phyloP scores from a whole-genome alignment of 2,797 vertebrate species.

The Tauraco hartlaubi region DNA sequence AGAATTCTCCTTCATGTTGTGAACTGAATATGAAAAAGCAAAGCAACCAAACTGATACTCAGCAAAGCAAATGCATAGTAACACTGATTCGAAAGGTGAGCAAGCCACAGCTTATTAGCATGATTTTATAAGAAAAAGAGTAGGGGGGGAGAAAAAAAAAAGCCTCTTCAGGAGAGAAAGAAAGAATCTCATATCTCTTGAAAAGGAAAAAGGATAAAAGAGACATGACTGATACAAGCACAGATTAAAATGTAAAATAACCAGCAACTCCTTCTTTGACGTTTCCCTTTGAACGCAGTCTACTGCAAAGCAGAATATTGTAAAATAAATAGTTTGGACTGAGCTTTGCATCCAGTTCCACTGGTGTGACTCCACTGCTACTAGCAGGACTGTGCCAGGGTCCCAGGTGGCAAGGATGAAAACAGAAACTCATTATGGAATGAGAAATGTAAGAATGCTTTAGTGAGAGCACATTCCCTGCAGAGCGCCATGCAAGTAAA shows the following conservation, averaged over 20 bases:
- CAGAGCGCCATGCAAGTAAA: constrained; percentile 25
- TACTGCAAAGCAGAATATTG: constrained; percentile 30
- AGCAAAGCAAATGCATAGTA: constrained; percentile 57
- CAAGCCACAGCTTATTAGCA: constrained; percentile 25
- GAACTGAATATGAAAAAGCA: constrained; percentile 65
- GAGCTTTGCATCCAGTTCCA: constrained; percentile 13
- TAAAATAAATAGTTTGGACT: constrained; percentile 56
- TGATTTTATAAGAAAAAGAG: constrained; percentile 24
- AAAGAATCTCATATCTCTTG: background rate
- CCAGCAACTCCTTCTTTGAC: background rate
- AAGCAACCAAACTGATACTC: constrained; percentile 40
- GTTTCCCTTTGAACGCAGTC: background rate
- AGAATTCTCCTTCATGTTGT: constrained; percentile 66
- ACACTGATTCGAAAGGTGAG: constrained; percentile 52
- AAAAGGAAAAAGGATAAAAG: background rate
- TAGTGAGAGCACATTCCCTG: background rate
- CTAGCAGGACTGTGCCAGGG: background rate
- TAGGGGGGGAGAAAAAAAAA: background rate
- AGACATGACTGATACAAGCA: constrained; percentile 7
- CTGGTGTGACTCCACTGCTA: background rate
- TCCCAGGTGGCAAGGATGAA: constrained; percentile 44
- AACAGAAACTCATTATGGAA: constrained; percentile 62
- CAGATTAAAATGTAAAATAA: constrained; percentile 21
- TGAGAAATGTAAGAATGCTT: constrained; percentile 45
- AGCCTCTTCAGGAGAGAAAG: background rate